These are phyloP conservation scores for Limnephilus auricula DNA, from an alignment of 2,888 invertebrate genomes.

Conservation along the genomic window DNA sequence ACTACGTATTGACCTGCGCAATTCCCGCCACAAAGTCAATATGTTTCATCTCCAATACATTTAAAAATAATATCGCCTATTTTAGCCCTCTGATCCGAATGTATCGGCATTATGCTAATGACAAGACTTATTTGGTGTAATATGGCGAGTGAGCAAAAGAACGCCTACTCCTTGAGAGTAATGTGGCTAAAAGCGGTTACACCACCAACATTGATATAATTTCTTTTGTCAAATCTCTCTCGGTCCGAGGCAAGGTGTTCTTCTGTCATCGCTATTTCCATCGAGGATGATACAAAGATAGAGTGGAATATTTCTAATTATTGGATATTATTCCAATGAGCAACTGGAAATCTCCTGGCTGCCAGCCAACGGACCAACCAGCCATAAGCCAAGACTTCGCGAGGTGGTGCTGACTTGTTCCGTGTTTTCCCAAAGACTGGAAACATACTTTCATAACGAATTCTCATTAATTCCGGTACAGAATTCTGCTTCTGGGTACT, in stretches of 20 bases:
- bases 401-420: neutral
- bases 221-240: neutral
- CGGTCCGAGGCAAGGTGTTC: neutral
- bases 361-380: neutral
- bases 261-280: slow-evolving; percentile 2
- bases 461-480: neutral
- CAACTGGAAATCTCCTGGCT: neutral
- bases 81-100: no score
- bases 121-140: no score
- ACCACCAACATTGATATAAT: neutral
- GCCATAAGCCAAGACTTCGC: neutral
- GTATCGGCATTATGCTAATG: no score
- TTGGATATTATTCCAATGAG: neutral
- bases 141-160: no score
- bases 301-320: neutral
- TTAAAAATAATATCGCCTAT: no score
- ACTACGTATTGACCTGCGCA: no score
- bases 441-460: neutral
- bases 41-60: no score
- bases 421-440: slow-evolving; percentile 12
- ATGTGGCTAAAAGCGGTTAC: neutral
- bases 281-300: neutral
- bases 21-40: no score
- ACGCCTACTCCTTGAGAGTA: no score
- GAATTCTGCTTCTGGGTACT: slow-evolving; percentile 8